Evolutionary conservation across 1,140 invertebrate species (phyloP), one percentile per base, ranked within the genome.

Genomic region (Polypedilum pembai): DNA sequence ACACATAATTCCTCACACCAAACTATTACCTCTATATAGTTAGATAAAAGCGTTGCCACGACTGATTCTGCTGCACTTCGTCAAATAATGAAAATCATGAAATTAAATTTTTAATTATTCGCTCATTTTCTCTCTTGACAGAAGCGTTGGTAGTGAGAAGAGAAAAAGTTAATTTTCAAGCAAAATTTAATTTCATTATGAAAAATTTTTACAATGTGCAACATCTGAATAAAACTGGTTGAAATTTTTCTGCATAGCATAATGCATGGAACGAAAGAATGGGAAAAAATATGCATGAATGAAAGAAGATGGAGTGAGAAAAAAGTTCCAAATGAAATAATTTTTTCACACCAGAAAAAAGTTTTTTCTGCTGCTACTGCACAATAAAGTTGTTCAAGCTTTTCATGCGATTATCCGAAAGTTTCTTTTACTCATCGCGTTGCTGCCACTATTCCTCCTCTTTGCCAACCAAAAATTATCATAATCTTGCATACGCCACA

Each of bases 111-210:
- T 33, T 33, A 33, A 33, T 33, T 33, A 33, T 33, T 33, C 24
- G 24, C 24, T 33, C 24, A 33, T 33, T n/a, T n/a, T 33, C 24
- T 33, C 5, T 33, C 24, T 3, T 33, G 24, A 33, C 24, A 33
- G 24, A 33, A 33, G 24, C 24, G 24, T 33, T 33, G 24, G 1
- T 33, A 0, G 45, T 45, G 41, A 45, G 41, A 45, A n/a, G 12
- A 56, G 15, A 56, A 56, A 56, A 56, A 56, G 45, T 56, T 56
- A 56, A 56, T 56, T 56, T 56, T 56, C 24, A 56, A 56, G 45
- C 45, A 56, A 56, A 56, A 33, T 56, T 56, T 56, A 56, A 56
- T 56, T 56, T 56, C 45, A 56, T 56, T 56, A 56, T n/a, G n/a
- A 15, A 56, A 56, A 56, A 56, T 15, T 56, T 56, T n/a, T n/a